Conservation (phyloP, 2,113 vertebrate genomes). For the Bungarus multicinctus region DNA sequence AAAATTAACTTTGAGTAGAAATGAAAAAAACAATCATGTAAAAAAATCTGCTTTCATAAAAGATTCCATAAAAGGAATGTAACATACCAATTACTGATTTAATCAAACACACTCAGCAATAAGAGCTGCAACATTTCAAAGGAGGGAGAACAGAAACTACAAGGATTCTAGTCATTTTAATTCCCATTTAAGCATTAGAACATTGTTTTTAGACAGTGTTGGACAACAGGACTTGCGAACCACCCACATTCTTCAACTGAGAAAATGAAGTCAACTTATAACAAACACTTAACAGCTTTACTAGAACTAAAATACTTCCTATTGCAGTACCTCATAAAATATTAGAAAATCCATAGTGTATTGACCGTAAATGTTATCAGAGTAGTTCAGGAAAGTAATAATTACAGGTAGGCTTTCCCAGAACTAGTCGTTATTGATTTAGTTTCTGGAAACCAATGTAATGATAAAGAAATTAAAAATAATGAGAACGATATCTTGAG, state of each 20-base stretch:
- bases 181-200: background rate
- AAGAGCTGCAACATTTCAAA: constrained; percentile 56
- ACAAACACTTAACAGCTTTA: constrained; percentile 25
- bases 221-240: background rate
- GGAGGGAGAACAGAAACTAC: constrained; percentile 40
- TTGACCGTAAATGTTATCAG: constrained; percentile 42
- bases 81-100: background rate
- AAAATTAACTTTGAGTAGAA: constrained; percentile 25
- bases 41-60: background rate
- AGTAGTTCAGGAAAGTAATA: constrained; percentile 40
- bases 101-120: constrained; percentile 46
- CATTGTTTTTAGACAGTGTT: constrained; percentile 9
- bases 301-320: background rate
- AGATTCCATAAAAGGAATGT: constrained; percentile 19
- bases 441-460: constrained; percentile 50
- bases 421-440: constrained; percentile 37
- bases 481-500: constrained; percentile 25
- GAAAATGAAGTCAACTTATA: background rate
- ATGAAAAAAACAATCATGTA: constrained; percentile 24
- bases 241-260: background rate
- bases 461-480: constrained; percentile 46
- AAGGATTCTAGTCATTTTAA: constrained; percentile 35
- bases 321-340: background rate
- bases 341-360: constrained; percentile 42
- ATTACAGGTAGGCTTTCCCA: constrained; percentile 11